Evolutionary conservation across 92 coral and sea anemone genomes (phyloP).

Genomic region (Phenganax stokvisi): DNA sequence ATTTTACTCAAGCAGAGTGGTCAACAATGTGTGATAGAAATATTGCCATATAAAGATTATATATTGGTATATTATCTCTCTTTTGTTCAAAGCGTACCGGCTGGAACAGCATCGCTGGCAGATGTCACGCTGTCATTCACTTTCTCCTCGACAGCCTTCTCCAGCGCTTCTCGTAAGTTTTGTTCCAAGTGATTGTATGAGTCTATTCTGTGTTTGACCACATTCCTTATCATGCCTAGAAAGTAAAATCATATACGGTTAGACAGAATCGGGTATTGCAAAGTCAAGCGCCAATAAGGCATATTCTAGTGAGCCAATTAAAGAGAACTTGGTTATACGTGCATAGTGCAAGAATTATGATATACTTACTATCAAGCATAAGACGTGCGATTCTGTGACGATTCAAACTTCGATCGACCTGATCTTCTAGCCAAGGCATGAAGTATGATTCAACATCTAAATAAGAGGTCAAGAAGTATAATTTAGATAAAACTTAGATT

Average conservation of each 20-base stretch:
- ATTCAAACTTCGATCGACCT: slow-evolving; percentile 66
- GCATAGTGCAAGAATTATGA: too few relatives aligned
- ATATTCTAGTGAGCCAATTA: too few relatives aligned
- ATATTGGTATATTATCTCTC: too few relatives aligned
- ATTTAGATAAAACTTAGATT: neutral
- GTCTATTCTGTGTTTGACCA: slow-evolving; percentile 66
- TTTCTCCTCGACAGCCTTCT: slow-evolving; percentile 69
- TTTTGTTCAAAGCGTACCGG: too few relatives aligned
- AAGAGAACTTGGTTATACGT: too few relatives aligned
- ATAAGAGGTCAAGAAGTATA: neutral
- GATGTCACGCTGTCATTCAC: slow-evolving; percentile 59
- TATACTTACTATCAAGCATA: slow-evolving; percentile 77
- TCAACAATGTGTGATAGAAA: too few relatives aligned
- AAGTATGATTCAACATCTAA: slow-evolving; percentile 91
- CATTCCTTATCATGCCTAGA: slow-evolving; percentile 83
- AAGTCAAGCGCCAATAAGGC: too few relatives aligned
- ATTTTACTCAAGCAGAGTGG: too few relatives aligned
- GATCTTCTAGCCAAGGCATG: slow-evolving; percentile 90
- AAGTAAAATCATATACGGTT: slow-evolving; percentile 5
- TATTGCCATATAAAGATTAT: too few relatives aligned
- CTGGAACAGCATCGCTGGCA: slow-evolving; percentile 3
- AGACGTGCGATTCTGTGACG: slow-evolving; percentile 64
- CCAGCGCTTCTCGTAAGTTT: slow-evolving; percentile 58
- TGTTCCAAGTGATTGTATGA: slow-evolving; percentile 75
- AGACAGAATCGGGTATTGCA: neutral